Percentiles rank a stretch among this genome's conserved stretches.
phyloP scores from a whole-genome alignment of 2,888 invertebrate species.

The Mesorhabditis sp. region DNA sequence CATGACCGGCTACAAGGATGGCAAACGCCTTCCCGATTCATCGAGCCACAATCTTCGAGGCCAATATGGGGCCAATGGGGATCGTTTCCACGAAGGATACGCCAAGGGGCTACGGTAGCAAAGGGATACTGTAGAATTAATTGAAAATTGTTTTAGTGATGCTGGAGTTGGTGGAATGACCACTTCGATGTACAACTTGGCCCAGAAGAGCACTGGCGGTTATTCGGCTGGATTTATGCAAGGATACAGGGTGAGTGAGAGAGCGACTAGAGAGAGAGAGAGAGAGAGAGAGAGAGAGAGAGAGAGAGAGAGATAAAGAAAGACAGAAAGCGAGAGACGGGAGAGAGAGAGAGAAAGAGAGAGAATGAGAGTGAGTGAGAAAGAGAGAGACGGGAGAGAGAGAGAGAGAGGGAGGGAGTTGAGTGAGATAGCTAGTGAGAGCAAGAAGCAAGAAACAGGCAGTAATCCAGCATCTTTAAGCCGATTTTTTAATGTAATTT shows the following conservation, averaged over 20 bases:
- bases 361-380: too few species aligned
- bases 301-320: too few species aligned
- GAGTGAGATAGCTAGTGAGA: too few species aligned
- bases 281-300: too few species aligned
- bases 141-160: conserved; percentile 28
- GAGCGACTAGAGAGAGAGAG: background rate
- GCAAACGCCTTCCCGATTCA: conserved; percentile 41
- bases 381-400: too few species aligned
- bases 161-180: conserved; percentile 57
- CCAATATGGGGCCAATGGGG: conserved; percentile 52
- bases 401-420: too few species aligned
- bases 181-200: conserved; percentile 57
- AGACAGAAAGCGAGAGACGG: too few species aligned
- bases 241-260: conserved; percentile 39
- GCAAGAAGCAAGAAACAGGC: too few species aligned
- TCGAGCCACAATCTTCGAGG: conserved; percentile 43
- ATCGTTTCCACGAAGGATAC: conserved; percentile 54
- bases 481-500: too few species aligned
- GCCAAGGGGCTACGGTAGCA: conserved; percentile 45
- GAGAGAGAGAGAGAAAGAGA: background rate
- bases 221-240: conserved; percentile 58
- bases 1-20: conserved; percentile 56
- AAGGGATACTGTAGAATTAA: background rate
- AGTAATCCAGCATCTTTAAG: too few species aligned
- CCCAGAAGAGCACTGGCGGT: conserved; percentile 44